These are phyloP conservation scores for Cataglyphis rosenhaueri DNA, from an alignment of 2,888 invertebrate species.

Conservation along the genomic window DNA sequence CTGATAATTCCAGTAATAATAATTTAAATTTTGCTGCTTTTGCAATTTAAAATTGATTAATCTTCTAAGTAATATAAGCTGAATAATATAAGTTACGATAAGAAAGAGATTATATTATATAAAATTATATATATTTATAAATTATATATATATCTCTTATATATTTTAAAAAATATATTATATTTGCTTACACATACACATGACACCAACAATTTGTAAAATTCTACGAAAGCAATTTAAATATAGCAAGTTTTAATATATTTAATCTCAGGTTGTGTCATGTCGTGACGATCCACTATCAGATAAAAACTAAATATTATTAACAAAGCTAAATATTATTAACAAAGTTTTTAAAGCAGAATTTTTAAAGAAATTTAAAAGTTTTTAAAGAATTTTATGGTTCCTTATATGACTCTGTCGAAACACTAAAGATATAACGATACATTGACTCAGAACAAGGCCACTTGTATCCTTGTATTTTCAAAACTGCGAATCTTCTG, in stretches of 20 bases:
- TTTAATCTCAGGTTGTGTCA: not conserved
- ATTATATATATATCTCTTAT: not conserved
- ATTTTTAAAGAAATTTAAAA: too few relatives aligned
- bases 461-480: not conserved
- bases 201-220: not conserved
- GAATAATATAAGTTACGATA: not conserved
- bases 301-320: not conserved
- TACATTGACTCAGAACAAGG: not conserved
- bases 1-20: not conserved
- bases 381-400: not conserved
- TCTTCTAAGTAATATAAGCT: not conserved
- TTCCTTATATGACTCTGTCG: not conserved
- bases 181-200: not conserved
- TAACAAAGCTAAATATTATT: slow-evolving; percentile 2
- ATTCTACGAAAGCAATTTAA: not conserved
- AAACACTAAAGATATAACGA: not conserved
- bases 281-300: not conserved
- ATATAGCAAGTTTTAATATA: not conserved
- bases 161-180: not conserved
- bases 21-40: not conserved
- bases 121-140: not conserved
- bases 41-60: not conserved
- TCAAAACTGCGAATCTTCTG: not conserved
- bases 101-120: not conserved
- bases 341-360: not conserved